Evolutionary conservation across 2,888 invertebrate species (phyloP), one percentile per base, ranked within the genome.

Genomic region (Chrysolina americana): DNA sequence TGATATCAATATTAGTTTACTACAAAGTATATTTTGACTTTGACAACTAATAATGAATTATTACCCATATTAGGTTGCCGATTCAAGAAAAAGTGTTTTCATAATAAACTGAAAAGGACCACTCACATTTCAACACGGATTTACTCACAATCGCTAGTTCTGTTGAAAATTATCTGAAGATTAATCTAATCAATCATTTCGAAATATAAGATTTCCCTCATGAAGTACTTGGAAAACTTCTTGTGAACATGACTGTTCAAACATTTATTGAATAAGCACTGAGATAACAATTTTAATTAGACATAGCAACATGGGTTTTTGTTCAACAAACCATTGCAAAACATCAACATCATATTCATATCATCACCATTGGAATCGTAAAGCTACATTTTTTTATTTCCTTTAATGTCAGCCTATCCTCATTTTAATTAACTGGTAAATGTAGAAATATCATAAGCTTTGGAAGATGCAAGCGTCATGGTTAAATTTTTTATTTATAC

Each of bases 401-500:
- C n/a, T 59, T 17, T 9, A 11, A 28, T 59, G 23, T 59, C 59
- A 10, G 17, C 28, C 23, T 0, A 28, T 28, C 15, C 59, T 9
- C 59, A 8, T 28, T 36, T 28, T 59, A 59, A 28, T 9, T 59
- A 59, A 59, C 59, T 28, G 36, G n/a, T 10, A 17, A 28, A 36
- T n/a, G 2, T 59, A 36, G n/a, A 59, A 15, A 59, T 28, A 36
- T 59, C 28, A 17, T 59, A 59, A 59, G 44, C 65, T 65, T 23
- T 48, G 65, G 23, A 48, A 47, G 47, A 41, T 50, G 50, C 66
- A 50, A 66, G 63, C 56, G 47, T 50, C 28, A 28, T 17, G 41
- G 17, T 79, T 71, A 79, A 69, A 72, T 48, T 69, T 78, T 69
- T 64, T 71, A 23, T 63, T 76, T 50, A 50, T 77, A 76, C 70